Percentiles rank a stretch among this genome's conserved stretches.
These are phyloP conservation scores for Fopius arisanus DNA, from an alignment of 1,140 invertebrate genomes.

Conservation along the genomic window DNA sequence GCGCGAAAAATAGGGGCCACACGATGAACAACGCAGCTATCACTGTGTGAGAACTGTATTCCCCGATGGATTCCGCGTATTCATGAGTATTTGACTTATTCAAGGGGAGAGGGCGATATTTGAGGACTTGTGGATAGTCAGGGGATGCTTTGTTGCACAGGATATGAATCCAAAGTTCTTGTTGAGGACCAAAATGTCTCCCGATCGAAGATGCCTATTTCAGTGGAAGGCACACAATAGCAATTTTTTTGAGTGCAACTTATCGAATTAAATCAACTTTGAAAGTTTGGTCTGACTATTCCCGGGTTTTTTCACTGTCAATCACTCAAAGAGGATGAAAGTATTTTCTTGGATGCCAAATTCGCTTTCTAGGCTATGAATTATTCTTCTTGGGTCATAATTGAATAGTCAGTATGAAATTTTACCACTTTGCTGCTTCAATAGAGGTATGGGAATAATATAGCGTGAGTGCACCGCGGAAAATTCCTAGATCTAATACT, in stretches of 20 bases:
- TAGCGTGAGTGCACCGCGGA: too few relatives aligned
- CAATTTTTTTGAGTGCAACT: not conserved
- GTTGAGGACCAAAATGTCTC: not conserved
- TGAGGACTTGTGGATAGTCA: conserved; percentile 39
- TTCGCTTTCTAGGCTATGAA: too few relatives aligned
- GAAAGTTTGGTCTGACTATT: not conserved
- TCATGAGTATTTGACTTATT: conserved; percentile 61
- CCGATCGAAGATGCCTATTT: not conserved
- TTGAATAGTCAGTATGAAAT: too few relatives aligned
- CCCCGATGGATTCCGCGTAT: conserved; percentile 48
- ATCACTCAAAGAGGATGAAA: too few relatives aligned
- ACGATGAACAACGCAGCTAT: not conserved
- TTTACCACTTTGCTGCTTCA: too few relatives aligned
- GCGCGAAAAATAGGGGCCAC: not conserved
- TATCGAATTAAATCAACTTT: not conserved
- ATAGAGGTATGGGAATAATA: too few relatives aligned
- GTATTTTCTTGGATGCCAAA: too few relatives aligned
- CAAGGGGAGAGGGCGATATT: conserved; percentile 42
- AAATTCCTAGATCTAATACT: too few relatives aligned
- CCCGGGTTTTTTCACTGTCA: too few relatives aligned
- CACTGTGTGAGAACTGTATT: conserved; percentile 9
- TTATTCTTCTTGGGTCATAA: too few relatives aligned
- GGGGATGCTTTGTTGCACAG: conserved; percentile 41
- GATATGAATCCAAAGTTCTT: conserved; percentile 45
- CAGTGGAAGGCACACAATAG: not conserved